Base-by-base conservation (phyloP, 2,888 invertebrate genomes). In the Netelia fuscicornis region DNA sequence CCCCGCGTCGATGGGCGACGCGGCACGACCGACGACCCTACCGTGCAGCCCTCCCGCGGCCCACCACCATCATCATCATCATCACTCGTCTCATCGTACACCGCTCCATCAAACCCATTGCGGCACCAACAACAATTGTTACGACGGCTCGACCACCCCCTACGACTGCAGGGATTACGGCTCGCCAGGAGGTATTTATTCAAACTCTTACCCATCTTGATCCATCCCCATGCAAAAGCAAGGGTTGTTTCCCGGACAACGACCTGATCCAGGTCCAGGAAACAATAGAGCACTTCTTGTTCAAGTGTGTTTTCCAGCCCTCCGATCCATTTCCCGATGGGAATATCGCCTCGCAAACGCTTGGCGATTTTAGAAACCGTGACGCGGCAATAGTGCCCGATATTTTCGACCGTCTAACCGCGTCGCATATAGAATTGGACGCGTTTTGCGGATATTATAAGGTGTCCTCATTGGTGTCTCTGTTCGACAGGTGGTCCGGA, bases 1-100 rank as follows among this genome's bases (percentile, higher is more conserved):
- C 87, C 97, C 97, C 81, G 96, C 96, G 90, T 95, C 95, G 90
- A 95, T 95, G 95, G 95, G 95, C 88, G 95, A 95, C 95, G 93
- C 94, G 85, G 93, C 92, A 78, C 90, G 92, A 88, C 95, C 94
- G 88, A 96, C 96, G 85, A 96, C 95, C 85, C 95, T 95, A 86
- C 95, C 95, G 78, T 95, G 95, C 74, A 95, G 95, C 88, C 93
- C 93, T 88, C 92, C 96, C 85, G 94, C 94, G 85, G 91, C 90
- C 86, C 92, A 93, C 87, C 87, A 83, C 62, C 83, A 79, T 71
- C 84, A 83, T 68, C 77, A 84, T 62, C 91, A 92, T 86, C 91
- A 92, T 88, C 91, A 89, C 84, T 78, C 90, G 83, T 91, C 91
- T 87, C 91, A 88, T 67, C 87, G 92, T 83, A 91, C 93, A 76